Evolutionary conservation across 2,888 invertebrate species (phyloP).

Genomic region (Acleris emargana): DNA sequence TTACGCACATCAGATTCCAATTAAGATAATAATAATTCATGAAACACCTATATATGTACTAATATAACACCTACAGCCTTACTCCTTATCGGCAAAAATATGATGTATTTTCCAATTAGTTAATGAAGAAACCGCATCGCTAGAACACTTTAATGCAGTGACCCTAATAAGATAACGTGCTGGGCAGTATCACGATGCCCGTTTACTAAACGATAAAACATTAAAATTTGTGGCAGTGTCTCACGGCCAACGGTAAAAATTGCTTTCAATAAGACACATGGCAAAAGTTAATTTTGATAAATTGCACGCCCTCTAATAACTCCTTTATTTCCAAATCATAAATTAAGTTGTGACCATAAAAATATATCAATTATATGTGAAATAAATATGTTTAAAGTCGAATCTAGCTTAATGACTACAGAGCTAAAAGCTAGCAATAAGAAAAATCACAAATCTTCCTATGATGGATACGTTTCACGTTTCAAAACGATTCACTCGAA

Average conservation of each 20-base stretch:
- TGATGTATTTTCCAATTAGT: conserved; percentile 1
- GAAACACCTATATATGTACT: conserved; percentile 46
- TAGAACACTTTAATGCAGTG: conserved; percentile 25
- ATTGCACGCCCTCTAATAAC: conserved; percentile 14
- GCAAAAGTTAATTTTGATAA: conserved; percentile 20
- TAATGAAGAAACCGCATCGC: neutral
- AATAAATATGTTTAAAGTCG: conserved; percentile 71
- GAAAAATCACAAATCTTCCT: conserved; percentile 74
- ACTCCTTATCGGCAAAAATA: conserved; percentile 30
- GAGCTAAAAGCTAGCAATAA: conserved; percentile 77
- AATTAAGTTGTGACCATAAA: conserved; percentile 66
- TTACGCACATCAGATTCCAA: conserved; percentile 28
- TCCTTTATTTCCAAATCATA: conserved; percentile 33
- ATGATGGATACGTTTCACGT: conserved; percentile 66
- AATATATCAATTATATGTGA: conserved; percentile 51
- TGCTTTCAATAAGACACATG: conserved; percentile 30
- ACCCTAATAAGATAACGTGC: conserved; percentile 8
- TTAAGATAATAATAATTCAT: conserved; percentile 22
- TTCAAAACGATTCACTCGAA: conserved; percentile 63
- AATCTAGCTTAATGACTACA: conserved; percentile 79
- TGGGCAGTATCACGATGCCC: conserved; percentile 27
- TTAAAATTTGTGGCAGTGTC: conserved; percentile 53
- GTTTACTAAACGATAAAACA: conserved; percentile 24
- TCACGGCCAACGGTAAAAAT: conserved; percentile 38
- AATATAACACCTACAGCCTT: conserved; percentile 66